Evolutionary conservation across 2,113 vertebrate genomes (phyloP), one percentile per base, ranked within the genome.

Genomic region (Corythornis madagascariensis): DNA sequence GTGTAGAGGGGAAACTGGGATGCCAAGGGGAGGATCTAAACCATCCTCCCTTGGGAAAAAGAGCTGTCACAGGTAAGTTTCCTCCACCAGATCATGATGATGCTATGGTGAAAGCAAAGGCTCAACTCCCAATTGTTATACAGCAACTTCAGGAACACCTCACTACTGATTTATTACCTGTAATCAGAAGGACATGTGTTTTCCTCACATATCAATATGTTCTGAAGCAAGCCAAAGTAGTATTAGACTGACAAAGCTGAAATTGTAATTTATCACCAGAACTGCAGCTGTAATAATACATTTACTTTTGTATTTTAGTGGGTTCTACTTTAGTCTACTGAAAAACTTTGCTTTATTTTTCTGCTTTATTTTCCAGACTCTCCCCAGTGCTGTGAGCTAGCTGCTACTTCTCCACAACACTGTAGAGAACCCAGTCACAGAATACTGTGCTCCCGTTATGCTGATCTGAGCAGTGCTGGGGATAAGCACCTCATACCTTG

Each of bases 401-500:
- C 28, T 53, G 15, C 63, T 24, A 72, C 17, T 67, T 83, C 43
- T 72, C 35, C 13, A 4, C 17, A 29, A 48, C 40, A 42, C 76
- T 50, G 42, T 18, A 75, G 31, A 70, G 69, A 80, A 88, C 47
- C 8, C 25, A 73, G 33, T 21, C 21, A 70, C 45, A 82, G 79
- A 72, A 86, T 74, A 25, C 2, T 52, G 35, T 25, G 25, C 38
- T 67, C 47, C 63, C 53, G 57, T 74, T 35, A 0, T 25, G 63
- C 28, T 74, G 59, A 57, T 70, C n/a, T 21, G 25, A 87, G 25
- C 21, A 18, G 1, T 13, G 17, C 38, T 73, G 61, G 12, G 12
- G 18, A 71, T 12, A 55, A 66, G 26, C 25, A 59, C 38, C 15
- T 72, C 59, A 79, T 96, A 99, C 99, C 98, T 97, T 98, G 48